Base-by-base conservation (phyloP, 2,888 invertebrate species). In the Asteroscopus sphinx region DNA sequence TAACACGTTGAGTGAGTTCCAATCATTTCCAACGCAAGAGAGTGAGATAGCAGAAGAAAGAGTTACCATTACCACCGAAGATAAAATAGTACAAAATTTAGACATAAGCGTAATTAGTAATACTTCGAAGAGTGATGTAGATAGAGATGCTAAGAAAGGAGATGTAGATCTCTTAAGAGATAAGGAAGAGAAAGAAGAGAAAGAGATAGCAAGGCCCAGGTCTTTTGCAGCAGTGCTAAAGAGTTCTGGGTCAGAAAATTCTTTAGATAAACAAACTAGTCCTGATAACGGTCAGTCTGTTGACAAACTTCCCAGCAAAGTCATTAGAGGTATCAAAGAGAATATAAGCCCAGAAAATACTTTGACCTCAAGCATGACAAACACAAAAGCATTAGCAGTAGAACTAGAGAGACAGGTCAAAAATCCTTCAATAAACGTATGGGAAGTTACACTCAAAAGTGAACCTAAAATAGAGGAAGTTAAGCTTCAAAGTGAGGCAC, bases 281-380 rank as follows among this genome's bases (percentile, higher is more conserved):
- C 90, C 92, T 0, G 94, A 94, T 9, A 79, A 82, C 0, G 92
- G 92, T 0, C 91, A 90, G 1, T 68, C 92, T 0, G 87, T 94
- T 1, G 93, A 95, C 37, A 94, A 94, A 73, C 86, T 96, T 52
- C 95, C 95, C 0, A 92, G 89, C 45, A 95, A 95, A 79, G 86
- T 95, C 3, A 95, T 95, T 45, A 82, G 94, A 70, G 95, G 95
- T 4, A 95, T 96, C 11, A 96, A 96, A 82, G 96, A 96, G 74
- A 96, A 96, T 73, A 95, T 95, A 1, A 95, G 95, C 54, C 96
- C 96, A 0, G 95, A 96, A 69, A 95, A 96, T 51, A 96, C 95
- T 0, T 60, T 94, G 7, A 94, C 92, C 0, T 89, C 92, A 0
- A 92, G 89, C 45, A 90, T 91, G 85, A 89, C 87, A 0, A 90